Evolutionary conservation across 2,888 invertebrate genomes (phyloP), one percentile per base, ranked within the genome.

Genomic region (Melolontha melolontha): DNA sequence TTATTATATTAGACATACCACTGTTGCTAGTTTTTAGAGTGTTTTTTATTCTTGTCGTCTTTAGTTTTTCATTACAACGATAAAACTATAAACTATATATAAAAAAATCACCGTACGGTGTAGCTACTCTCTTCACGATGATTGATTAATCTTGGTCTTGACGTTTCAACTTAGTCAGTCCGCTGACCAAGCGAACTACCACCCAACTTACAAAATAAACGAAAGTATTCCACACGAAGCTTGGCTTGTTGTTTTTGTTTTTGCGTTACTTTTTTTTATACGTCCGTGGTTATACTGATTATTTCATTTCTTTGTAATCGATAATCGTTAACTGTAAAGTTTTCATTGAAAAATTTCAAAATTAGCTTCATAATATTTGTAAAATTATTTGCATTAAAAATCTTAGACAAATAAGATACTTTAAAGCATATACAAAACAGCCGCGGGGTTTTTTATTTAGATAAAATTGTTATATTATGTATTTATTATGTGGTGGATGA

Each of bases 101-200:
- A n/a, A n/a, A 59, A 59, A 44, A 11, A 47, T 59, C 47, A 59
- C 59, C 29, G 59, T 59, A 47, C 47, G 29, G 34, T 34, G 34
- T 34, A 34, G 34, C 2, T 34, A 34, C 10, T 34, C 7, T 34
- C 59, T 34, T 47, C 44, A 34, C 47, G 47, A 59, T 59, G 59
- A 59, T 59, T 59, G 59, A 59, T 59, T 59, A 59, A 47, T 59
- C 59, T 29, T 47, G 44, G 29, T 59, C 34, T 34, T 59, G 59
- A 16, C 59, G 47, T 59, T 27, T 29, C 29, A 29, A 52, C 51
- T 52, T 52, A 7, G 10, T 34, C 39, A 40, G 54, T 54, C 5
- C 12, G 39, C 27, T 52, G 27, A 44, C 44, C 44, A 57, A 27
- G 14, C 27, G 47, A 29, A 29, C 47, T 44, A 6, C 34, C 34